Conservation (phyloP, 2,888 invertebrate species). For the Hydroisotoma schaefferi region DNA sequence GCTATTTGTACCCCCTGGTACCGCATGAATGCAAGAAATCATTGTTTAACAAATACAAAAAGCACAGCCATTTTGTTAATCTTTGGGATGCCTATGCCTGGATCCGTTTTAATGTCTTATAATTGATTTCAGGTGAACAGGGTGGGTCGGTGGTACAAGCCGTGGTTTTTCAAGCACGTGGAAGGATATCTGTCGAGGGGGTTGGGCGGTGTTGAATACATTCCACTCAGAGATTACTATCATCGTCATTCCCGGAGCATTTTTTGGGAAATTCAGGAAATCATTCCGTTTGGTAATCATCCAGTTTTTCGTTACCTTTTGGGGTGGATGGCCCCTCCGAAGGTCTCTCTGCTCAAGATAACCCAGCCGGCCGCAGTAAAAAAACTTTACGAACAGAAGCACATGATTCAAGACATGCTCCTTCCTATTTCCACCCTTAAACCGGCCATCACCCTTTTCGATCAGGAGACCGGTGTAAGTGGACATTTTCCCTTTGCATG, state of each 20-base stretch:
- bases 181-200: constrained; percentile 56
- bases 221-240: constrained; percentile 76
- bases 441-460: constrained; percentile 62
- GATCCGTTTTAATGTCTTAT: too few relatives aligned
- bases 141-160: constrained; percentile 73
- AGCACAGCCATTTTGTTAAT: too few relatives aligned
- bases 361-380: constrained; percentile 68
- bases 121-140: constrained; percentile 60
- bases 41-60: too few relatives aligned
- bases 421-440: constrained; percentile 65
- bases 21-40: too few relatives aligned
- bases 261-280: constrained; percentile 81
- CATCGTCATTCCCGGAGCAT: constrained; percentile 74
- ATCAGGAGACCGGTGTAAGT: constrained; percentile 63
- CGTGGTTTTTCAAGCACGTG: constrained; percentile 81
- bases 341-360: constrained; percentile 72
- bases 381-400: constrained; percentile 69
- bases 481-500: too few relatives aligned
- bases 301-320: constrained; percentile 66
- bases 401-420: constrained; percentile 65
- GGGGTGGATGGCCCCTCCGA: constrained; percentile 80
- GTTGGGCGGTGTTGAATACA: constrained; percentile 60
- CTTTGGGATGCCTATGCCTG: too few relatives aligned
- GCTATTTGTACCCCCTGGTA: too few relatives aligned
- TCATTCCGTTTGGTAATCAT: constrained; percentile 78